Evolutionary conservation across 2,113 vertebrate species (phyloP).

Genomic region (Percopsis transmontana): DNA sequence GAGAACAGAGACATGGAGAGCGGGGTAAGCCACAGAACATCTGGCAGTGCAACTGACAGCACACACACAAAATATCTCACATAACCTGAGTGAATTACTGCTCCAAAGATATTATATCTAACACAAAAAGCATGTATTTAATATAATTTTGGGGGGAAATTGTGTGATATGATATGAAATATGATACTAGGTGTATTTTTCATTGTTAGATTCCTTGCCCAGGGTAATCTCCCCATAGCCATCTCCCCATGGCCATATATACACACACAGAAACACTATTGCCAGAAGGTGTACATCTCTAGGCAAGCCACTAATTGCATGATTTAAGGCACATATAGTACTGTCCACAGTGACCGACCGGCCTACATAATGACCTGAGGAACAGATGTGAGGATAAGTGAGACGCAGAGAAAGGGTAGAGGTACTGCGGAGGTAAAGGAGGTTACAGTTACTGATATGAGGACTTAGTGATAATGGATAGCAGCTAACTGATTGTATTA

Average conservation of each 20-base stretch:
- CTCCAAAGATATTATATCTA: neutral
- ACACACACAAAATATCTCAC: neutral
- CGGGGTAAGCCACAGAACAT: neutral
- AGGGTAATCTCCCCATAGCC: slow-evolving; percentile 23
- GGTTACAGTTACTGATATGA: slow-evolving; percentile 40
- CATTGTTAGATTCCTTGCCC: slow-evolving; percentile 32
- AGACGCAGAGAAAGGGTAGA: neutral
- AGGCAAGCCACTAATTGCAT: slow-evolving; percentile 53
- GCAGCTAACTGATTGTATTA: slow-evolving; percentile 58
- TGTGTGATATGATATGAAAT: slow-evolving; percentile 16
- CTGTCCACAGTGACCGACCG: slow-evolving; percentile 33
- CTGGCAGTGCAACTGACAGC: neutral
- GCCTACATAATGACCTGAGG: slow-evolving; percentile 24
- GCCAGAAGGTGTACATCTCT: slow-evolving; percentile 48
- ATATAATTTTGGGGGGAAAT: slow-evolving; percentile 1
- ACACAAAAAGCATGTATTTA: neutral
- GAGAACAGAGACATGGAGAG: neutral
- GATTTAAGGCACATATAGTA: slow-evolving; percentile 52
- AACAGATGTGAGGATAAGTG: neutral
- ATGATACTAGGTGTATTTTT: slow-evolving; percentile 33
- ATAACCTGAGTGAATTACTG: neutral
- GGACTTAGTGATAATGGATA: slow-evolving; percentile 37
- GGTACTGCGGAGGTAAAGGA: slow-evolving; percentile 5
- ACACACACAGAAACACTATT: slow-evolving; percentile 25
- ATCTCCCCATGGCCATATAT: slow-evolving; percentile 26